Percentiles rank a stretch among this genome's conserved stretches.
phyloP scores from a whole-genome alignment of 2,797 vertebrate species.

The Cuculus canorus region DNA sequence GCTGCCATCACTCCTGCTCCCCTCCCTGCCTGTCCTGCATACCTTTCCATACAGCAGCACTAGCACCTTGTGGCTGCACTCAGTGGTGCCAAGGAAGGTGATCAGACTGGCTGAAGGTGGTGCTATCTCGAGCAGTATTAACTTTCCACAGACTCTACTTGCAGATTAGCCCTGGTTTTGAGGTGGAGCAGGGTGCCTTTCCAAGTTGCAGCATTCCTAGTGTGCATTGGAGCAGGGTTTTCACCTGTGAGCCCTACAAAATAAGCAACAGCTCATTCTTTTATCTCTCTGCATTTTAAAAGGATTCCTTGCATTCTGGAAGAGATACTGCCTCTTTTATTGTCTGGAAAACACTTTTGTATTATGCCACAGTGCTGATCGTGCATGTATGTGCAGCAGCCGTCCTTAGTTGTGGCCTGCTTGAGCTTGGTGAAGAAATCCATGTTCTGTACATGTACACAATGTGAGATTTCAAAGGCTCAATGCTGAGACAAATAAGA shows the following conservation, averaged over 20 bases:
- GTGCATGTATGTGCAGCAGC: background rate
- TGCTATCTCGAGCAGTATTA: background rate
- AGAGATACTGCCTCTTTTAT: background rate
- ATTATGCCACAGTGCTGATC: background rate
- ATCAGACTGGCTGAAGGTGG: background rate
- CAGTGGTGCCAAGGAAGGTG: background rate
- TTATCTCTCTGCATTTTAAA: background rate
- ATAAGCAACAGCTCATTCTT: background rate
- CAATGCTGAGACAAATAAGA: slow-evolving; percentile 23
- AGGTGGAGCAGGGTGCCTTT: slow-evolving; percentile 12
- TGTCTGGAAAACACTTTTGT: background rate
- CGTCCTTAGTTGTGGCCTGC: background rate
- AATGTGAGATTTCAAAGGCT: slow-evolving; percentile 53
- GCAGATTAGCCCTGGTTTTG: background rate
- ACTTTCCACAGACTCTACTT: background rate
- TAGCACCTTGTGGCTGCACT: background rate
- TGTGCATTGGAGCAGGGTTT: background rate
- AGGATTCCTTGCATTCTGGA: background rate
- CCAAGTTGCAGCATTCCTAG: slow-evolving; percentile 33
- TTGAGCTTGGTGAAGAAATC: slow-evolving; percentile 10
- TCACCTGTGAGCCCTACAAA: background rate
- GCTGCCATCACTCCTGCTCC: background rate
- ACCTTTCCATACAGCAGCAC: background rate
- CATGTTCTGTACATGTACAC: background rate
- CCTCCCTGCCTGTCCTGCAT: background rate